Base-by-base conservation (phyloP, 2,888 invertebrate genomes). In the Parochlus steinenii region DNA sequence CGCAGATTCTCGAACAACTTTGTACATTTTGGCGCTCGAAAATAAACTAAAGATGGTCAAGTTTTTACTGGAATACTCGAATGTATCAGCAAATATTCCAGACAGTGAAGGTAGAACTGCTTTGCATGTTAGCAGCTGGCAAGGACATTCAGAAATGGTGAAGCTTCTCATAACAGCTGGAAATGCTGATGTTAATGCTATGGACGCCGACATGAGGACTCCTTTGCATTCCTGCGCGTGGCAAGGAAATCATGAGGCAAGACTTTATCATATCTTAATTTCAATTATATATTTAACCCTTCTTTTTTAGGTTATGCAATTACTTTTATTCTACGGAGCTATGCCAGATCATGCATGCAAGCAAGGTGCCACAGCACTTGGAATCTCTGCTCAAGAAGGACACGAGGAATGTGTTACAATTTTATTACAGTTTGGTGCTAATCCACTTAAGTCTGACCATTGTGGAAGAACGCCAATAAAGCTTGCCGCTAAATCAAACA, bases 321-420 rank as follows among this genome's bases (percentile, higher is more conserved):
- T 87, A 24, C 61, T 87, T 10, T 63, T 93, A 28, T 74, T 75
- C 47, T 73, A 74, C 46, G 85, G 85, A 5, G 90, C 92, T 0
- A 56, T 68, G 37, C 81, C 87, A 12, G 77, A 89, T 58, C 89
- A 90, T 46, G 81, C 85, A 0, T 93, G 93, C 54, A 85, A 87
- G 50, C 92, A 92, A 62, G 93, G 93, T 15, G 93, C 93, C 30
- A 92, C 93, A 10, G 90, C 93, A 6, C 63, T 95, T 41, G 82
- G 90, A 47, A 92, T 95, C 39, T 92, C 93, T 0, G 86, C 93
- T 1, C 93, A 93, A 56, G 93, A 93, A 55, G 93, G 93, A 0
- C 92, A 92, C 51, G 86, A 87, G 46, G 78, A 81, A 41, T 92
- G 92, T 49, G 93, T 93, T 1, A 64, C 82, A 38, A 80, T 75